Conservation (phyloP, 2,888 invertebrate species). For the Serrognathus titanus region DNA sequence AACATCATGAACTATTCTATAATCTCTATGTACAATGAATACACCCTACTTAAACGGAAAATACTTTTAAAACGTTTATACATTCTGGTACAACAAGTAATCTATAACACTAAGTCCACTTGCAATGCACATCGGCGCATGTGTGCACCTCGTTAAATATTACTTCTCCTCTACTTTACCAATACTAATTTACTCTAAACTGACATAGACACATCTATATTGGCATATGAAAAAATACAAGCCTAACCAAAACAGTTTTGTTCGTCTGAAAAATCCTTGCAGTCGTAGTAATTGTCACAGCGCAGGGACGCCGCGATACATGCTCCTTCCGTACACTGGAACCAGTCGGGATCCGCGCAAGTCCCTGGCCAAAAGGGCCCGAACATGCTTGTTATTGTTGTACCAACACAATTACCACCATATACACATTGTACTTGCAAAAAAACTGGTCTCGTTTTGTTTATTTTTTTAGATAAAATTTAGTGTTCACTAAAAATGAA, state of each 20-base stretch:
- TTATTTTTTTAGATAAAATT: too few species aligned
- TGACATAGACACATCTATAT: slow-evolving; percentile 1
- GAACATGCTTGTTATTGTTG: slow-evolving; percentile 21
- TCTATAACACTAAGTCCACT: background rate
- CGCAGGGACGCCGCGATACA: slow-evolving; percentile 75
- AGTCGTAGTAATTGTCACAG: slow-evolving; percentile 89
- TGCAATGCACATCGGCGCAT: background rate
- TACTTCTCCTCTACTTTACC: slow-evolving; percentile 1
- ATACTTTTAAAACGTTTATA: background rate
- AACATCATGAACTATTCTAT: too few species aligned
- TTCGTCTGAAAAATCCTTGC: slow-evolving; percentile 87
- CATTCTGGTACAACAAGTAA: background rate
- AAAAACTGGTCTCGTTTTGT: too few species aligned
- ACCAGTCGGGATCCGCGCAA: slow-evolving; percentile 52
- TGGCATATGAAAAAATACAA: slow-evolving; percentile 12
- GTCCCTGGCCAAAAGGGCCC: slow-evolving; percentile 43
- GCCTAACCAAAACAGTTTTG: slow-evolving; percentile 75
- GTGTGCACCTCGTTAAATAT: background rate
- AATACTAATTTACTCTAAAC: background rate
- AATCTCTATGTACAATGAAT: too few species aligned
- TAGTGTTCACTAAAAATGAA: background rate
- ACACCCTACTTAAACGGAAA: too few species aligned
- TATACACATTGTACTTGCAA: background rate
- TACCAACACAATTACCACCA: slow-evolving; percentile 16
- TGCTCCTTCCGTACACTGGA: slow-evolving; percentile 61